These are phyloP conservation scores for Cephalopachus bancanus DNA, from an alignment of 2,797 vertebrate genomes.

Conservation along the genomic window DNA sequence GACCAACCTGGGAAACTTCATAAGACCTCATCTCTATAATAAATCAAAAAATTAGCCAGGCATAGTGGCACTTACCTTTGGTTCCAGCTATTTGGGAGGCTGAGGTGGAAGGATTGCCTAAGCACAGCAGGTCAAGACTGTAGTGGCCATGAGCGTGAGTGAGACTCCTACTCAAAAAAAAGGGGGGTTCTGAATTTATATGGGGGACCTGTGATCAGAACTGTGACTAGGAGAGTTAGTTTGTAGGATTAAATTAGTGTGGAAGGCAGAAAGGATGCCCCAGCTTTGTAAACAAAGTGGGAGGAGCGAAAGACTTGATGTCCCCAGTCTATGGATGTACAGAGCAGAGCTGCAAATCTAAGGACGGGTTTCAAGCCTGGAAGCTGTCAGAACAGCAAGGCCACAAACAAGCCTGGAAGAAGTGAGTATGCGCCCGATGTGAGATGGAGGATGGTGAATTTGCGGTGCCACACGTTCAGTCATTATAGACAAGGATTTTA, in stretches of 20 bases:
- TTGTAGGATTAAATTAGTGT: background rate
- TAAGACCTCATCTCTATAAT: too few relatives aligned
- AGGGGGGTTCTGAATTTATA: background rate
- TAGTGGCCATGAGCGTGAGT: too few relatives aligned
- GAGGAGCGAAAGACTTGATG: background rate
- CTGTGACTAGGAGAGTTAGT: background rate
- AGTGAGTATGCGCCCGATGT: background rate
- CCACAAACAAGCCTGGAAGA: background rate
- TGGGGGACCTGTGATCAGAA: background rate
- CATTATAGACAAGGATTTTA: slow-evolving; percentile 3
- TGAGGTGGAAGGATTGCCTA: too few relatives aligned
- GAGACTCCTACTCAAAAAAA: too few relatives aligned
- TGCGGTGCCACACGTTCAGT: slow-evolving; percentile 7
- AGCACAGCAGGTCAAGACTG: too few relatives aligned
- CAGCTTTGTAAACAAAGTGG: background rate
- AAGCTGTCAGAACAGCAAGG: background rate
- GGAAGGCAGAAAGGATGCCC: background rate
- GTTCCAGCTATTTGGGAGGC: too few relatives aligned
- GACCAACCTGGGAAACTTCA: too few relatives aligned
- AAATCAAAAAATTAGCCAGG: too few relatives aligned
- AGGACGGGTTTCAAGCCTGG: background rate
- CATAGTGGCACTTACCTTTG: too few relatives aligned
- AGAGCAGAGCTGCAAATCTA: background rate
- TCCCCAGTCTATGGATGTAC: background rate
- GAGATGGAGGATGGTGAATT: background rate